Conservation (phyloP, 2,888 invertebrate species). For the Acrobasis consociella region DNA sequence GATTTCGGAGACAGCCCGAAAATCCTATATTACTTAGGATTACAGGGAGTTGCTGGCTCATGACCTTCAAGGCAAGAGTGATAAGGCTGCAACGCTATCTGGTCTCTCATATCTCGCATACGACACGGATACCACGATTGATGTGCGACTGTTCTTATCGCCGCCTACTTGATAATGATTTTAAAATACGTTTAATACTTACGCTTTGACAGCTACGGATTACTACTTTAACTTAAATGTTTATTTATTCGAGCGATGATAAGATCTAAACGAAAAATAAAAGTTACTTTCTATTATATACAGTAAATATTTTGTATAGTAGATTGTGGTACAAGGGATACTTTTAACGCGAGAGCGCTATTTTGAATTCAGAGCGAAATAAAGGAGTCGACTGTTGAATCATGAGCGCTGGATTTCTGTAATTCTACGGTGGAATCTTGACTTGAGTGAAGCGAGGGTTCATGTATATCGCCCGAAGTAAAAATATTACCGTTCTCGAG, state of each 20-base stretch:
- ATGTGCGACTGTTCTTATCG: constrained; percentile 69
- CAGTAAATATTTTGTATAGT: no score
- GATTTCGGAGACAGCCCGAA: constrained; percentile 31
- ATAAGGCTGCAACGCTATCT: constrained; percentile 68
- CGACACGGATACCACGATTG: constrained; percentile 64
- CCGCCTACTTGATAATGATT: constrained; percentile 69
- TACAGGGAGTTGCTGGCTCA: constrained; percentile 48
- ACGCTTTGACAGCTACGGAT: constrained; percentile 60
- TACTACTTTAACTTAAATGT: constrained; percentile 39
- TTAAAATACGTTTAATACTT: constrained; percentile 71
- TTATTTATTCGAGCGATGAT: constrained; percentile 25
- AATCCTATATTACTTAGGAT: constrained; percentile 53
- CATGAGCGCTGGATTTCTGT: no score
- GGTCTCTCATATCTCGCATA: constrained; percentile 55
- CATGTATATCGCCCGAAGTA: no score
- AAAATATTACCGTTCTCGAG: no score
- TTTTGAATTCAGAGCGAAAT: no score
- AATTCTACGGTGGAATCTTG: no score
- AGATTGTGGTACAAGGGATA: no score
- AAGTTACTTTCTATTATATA: neutral
- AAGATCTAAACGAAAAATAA: neutral
- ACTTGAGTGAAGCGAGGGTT: no score
- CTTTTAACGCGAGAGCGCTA: no score
- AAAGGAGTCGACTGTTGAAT: no score
- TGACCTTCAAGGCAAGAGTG: constrained; percentile 63